Conservation (phyloP, 2,797 vertebrate species). For the Echeneis naucrates region DNA sequence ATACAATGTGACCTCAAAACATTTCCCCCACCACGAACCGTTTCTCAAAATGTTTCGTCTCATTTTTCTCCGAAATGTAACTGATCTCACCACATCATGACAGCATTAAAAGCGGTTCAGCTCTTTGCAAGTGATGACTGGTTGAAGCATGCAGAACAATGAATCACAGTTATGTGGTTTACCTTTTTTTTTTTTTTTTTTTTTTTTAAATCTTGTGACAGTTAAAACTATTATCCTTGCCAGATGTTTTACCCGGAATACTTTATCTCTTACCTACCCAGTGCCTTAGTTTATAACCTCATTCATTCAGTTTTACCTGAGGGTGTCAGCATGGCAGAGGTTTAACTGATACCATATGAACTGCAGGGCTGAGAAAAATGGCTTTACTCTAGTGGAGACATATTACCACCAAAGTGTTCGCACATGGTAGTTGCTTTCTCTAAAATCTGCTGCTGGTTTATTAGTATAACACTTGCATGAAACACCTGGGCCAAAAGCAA, state of each 20-base stretch:
- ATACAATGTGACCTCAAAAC: conserved; percentile 3
- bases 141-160: conserved; percentile 31
- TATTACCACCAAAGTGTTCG: conserved; percentile 15
- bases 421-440: conserved; percentile 6
- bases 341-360: conserved; percentile 15
- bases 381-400: conserved; percentile 12
- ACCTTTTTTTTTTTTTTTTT: no score
- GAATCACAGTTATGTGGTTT: conserved; percentile 42
- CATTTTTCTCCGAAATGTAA: not conserved
- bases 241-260: conserved; percentile 14
- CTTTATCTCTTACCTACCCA: conserved; percentile 9
- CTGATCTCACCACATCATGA: not conserved
- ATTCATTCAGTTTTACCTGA: conserved; percentile 38
- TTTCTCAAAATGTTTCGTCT: conserved; percentile 18
- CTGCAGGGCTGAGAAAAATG: conserved; percentile 16
- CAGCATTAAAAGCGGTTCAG: not conserved
- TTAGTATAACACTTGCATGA: conserved; percentile 9
- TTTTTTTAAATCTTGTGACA: conserved; percentile 13
- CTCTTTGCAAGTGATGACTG: not conserved
- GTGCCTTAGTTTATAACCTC: not conserved
- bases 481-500: conserved; percentile 3
- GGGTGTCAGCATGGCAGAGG: conserved; percentile 25
- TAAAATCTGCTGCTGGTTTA: conserved; percentile 9
- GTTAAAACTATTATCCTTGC: not conserved
- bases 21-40: not conserved